Conservation (phyloP, 53 echinoderm and acorn worm species). For the Zoroaster sp. region DNA sequence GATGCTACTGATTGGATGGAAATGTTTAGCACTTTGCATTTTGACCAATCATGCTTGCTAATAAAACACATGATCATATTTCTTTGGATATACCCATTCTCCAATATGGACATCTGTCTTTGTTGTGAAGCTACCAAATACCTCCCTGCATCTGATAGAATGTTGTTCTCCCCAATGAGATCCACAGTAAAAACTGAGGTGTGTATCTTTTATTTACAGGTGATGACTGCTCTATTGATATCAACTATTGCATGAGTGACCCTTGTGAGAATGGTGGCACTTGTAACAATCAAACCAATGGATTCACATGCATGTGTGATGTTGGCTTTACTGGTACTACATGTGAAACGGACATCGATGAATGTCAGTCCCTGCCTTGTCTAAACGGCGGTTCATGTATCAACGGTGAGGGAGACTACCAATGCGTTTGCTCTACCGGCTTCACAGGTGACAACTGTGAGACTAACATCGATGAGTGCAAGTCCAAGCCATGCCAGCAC, state of each 20-base stretch:
- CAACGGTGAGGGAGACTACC: slow-evolving; percentile 42
- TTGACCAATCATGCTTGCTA: background rate
- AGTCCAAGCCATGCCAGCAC: slow-evolving; percentile 50
- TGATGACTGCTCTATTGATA: slow-evolving; percentile 23
- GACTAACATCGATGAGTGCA: slow-evolving; percentile 55
- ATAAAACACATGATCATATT: background rate
- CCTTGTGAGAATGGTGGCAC: slow-evolving; percentile 61
- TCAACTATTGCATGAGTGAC: slow-evolving; percentile 21
- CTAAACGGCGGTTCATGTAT: slow-evolving; percentile 43
- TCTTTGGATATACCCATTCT: background rate
- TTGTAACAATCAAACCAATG: slow-evolving; percentile 36
- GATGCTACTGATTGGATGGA: too few species aligned
- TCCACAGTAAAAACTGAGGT: too few species aligned
- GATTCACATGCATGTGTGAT: slow-evolving; percentile 58
- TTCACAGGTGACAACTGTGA: slow-evolving; percentile 51
- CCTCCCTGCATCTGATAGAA: background rate
- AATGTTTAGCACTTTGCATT: too few species aligned
- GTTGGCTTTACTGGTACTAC: slow-evolving; percentile 55
- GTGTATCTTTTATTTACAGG: background rate
- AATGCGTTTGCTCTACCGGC: slow-evolving; percentile 27
- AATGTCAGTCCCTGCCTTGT: slow-evolving; percentile 50
- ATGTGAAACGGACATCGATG: slow-evolving; percentile 52
- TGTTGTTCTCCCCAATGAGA: too few species aligned
- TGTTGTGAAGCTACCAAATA: background rate
- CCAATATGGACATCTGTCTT: background rate